Conservation (phyloP, 2,888 invertebrate genomes). For the Drosophila austrosaltans region DNA sequence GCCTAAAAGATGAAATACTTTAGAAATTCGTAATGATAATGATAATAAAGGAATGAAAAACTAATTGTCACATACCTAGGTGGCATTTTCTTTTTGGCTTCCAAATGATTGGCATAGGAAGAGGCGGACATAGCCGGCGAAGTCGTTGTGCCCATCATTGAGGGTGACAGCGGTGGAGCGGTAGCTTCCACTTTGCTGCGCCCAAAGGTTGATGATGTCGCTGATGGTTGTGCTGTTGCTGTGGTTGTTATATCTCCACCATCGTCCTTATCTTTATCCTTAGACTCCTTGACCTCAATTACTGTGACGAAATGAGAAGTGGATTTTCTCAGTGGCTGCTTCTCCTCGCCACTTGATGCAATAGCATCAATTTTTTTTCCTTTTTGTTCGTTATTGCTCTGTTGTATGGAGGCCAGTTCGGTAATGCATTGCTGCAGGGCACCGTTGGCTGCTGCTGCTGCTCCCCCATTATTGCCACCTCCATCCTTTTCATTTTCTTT, state of each 20-base stretch:
- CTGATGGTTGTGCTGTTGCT: constrained; percentile 34
- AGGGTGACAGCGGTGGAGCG: constrained; percentile 82
- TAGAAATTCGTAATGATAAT: not conserved
- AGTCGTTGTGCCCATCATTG: constrained; percentile 53
- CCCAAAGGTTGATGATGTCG: constrained; percentile 77
- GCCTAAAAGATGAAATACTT: constrained; percentile 81
- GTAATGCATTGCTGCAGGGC: constrained; percentile 87
- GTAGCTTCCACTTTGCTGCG: constrained; percentile 75
- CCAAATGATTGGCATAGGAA: constrained; percentile 81
- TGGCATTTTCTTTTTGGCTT: constrained; percentile 87
- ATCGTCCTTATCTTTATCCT: constrained; percentile 69
- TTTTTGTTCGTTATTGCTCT: constrained; percentile 53
- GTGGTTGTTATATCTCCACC: constrained; percentile 47
- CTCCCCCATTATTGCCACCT: not conserved
- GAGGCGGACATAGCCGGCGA: constrained; percentile 84
- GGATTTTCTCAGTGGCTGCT: constrained; percentile 60
- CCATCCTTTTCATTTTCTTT: constrained; percentile 81
- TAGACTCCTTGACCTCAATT: constrained; percentile 93
- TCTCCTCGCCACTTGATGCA: constrained; percentile 18
- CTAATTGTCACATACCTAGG: constrained; percentile 84
- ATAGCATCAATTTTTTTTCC: constrained; percentile 26
- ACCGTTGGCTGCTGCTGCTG: constrained; percentile 64
- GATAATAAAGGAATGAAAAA: too few species aligned
- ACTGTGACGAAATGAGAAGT: constrained; percentile 91
- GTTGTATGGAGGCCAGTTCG: constrained; percentile 85